phyloP scores from a whole-genome alignment of 2,113 vertebrate species.

The Syrmaticus mikado region DNA sequence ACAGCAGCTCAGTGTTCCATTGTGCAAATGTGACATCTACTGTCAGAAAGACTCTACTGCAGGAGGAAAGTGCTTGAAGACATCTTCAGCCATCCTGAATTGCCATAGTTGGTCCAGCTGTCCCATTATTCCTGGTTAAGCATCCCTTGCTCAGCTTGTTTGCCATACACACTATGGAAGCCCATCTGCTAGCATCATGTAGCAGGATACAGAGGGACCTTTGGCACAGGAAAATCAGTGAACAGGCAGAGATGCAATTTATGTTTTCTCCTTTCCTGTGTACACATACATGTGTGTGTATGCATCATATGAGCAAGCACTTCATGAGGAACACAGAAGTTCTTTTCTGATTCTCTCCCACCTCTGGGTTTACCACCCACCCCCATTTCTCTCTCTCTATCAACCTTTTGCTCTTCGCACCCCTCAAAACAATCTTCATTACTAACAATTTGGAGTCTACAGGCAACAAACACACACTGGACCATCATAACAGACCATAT shows the following conservation, averaged over 20 bases:
- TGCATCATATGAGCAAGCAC: not conserved
- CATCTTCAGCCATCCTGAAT: rapidly evolving
- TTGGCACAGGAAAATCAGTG: not conserved
- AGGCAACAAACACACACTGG: rapidly evolving
- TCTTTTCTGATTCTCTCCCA: not conserved
- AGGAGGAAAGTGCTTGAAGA: not conserved
- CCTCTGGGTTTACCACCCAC: not conserved
- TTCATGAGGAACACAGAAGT: rapidly evolving
- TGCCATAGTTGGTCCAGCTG: not conserved
- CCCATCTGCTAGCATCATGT: rapidly evolving
- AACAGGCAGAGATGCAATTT: not conserved
- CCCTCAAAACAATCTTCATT: rapidly evolving
- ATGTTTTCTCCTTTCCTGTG: not conserved
- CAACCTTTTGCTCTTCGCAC: not conserved
- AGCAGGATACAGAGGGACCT: not conserved
- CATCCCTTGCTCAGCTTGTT: not conserved
- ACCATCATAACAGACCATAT: rapidly evolving
- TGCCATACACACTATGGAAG: rapidly evolving
- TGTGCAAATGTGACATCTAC: slow-evolving; percentile 58
- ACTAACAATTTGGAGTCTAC: rapidly evolving
- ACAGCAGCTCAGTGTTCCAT: not conserved
- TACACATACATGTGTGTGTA: not conserved
- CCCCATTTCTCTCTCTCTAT: not conserved
- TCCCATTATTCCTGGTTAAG: not conserved
- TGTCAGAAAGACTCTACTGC: slow-evolving; percentile 30